Percentiles rank a stretch among this genome's conserved stretches.
Conservation (phyloP, 1,140 invertebrate species). For the Meloidogyne exigua region DNA sequence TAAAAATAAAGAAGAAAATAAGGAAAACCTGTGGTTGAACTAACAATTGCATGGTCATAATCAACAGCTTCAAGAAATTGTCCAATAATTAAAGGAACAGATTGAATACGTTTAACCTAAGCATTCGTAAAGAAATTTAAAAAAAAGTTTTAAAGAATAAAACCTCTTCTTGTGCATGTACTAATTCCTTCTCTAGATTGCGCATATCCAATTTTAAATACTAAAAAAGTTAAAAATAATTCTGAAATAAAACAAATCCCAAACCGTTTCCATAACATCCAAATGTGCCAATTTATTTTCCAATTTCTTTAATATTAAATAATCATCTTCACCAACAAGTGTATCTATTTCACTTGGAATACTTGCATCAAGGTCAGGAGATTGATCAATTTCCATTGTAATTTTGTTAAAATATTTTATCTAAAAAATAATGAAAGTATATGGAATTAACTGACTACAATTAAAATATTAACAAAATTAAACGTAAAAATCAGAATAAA, state of each 20-base stretch:
- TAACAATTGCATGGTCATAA: conserved; percentile 92
- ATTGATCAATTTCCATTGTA: background rate
- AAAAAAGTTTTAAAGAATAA: background rate
- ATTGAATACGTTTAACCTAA: conserved; percentile 91
- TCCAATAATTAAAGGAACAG: conserved; percentile 92
- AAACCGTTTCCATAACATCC: conserved; percentile 82
- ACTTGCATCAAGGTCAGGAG: background rate
- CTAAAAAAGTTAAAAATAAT: conserved; percentile 63
- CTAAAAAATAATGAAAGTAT: background rate
- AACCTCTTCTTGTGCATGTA: conserved; percentile 88
- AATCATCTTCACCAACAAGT: conserved; percentile 38
- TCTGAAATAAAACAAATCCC: background rate
- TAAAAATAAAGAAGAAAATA: background rate
- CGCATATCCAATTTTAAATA: conserved; percentile 97
- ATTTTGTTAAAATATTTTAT: background rate
- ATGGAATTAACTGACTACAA: too few species aligned
- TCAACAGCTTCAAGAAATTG: conserved; percentile 97
- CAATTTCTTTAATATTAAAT: conserved; percentile 74
- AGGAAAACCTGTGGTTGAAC: conserved; percentile 73
- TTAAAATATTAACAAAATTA: too few species aligned
- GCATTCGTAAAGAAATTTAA: conserved; percentile 4
- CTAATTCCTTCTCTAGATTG: conserved; percentile 93
- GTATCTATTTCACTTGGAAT: background rate
- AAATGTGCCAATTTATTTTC: conserved; percentile 92
- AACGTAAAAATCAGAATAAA: too few species aligned